Evolutionary conservation across 2,888 invertebrate species (phyloP).

Genomic region (Stenoptilia bipunctidactyla): DNA sequence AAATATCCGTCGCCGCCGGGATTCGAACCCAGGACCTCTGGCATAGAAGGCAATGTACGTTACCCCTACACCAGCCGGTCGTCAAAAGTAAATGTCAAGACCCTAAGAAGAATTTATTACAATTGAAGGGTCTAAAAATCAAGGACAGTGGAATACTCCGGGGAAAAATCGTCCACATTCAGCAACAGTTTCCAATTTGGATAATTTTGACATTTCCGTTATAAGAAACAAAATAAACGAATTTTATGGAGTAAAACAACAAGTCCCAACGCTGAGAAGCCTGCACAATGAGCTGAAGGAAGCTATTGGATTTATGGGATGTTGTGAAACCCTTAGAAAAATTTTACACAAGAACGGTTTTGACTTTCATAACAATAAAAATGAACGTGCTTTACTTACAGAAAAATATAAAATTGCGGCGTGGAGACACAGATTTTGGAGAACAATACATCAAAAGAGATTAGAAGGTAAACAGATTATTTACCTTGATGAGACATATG

Average conservation of each 20-base stretch:
- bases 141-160: constrained; percentile 7
- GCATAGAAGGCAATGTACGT: too few relatives aligned
- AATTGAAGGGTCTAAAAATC: constrained; percentile 4
- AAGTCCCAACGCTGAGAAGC: not conserved
- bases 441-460: not conserved
- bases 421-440: constrained; percentile 11
- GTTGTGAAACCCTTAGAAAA: not conserved
- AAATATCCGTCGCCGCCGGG: too few relatives aligned
- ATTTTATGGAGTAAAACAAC: constrained; percentile 1
- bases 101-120: too few relatives aligned
- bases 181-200: constrained; percentile 5
- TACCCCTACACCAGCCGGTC: too few relatives aligned
- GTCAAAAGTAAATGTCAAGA: too few relatives aligned
- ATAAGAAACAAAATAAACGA: constrained; percentile 5
- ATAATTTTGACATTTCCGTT: constrained; percentile 4
- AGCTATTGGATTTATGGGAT: not conserved
- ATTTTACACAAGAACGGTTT: constrained; percentile 10
- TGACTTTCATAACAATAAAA: constrained; percentile 11
- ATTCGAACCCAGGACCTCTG: too few relatives aligned
- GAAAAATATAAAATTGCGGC: constrained; percentile 8
- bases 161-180: constrained; percentile 6
- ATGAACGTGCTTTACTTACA: constrained; percentile 10
- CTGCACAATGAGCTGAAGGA: not conserved
- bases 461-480: constrained; percentile 1
- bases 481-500: constrained; percentile 11